Conservation (phyloP, 2,888 invertebrate genomes). For the Drosophila parthenogenetica region DNA sequence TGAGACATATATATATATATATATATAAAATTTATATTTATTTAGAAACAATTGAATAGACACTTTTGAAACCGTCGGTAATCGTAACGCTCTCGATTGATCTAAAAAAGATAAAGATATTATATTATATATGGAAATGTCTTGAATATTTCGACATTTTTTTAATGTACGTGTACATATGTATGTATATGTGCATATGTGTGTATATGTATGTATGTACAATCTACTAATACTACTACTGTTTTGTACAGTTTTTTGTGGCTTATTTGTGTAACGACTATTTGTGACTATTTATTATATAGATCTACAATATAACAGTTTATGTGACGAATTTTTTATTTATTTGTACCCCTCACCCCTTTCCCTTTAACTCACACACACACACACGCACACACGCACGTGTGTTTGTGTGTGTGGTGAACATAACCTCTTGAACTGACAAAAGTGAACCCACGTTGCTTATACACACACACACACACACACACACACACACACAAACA, state of each 20-base stretch:
- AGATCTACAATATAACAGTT: slow-evolving; percentile 17
- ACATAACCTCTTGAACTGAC: slow-evolving; percentile 66
- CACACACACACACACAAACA: slow-evolving; percentile 25
- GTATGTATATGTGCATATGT: slow-evolving; percentile 29
- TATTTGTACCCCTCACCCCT: not conserved
- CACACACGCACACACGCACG: too few relatives aligned
- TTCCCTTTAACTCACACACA: not conserved
- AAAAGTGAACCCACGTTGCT: slow-evolving; percentile 69
- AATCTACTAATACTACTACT: slow-evolving; percentile 28
- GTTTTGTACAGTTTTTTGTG: slow-evolving; percentile 74
- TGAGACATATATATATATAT: slow-evolving; percentile 28
- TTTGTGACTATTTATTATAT: slow-evolving; percentile 54
- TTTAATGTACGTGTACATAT: too few relatives aligned
- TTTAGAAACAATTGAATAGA: slow-evolving; percentile 54
- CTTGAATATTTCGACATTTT: too few relatives aligned
- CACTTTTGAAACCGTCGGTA: slow-evolving; percentile 78
- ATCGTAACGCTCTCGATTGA: slow-evolving; percentile 51
- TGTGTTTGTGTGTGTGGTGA: too few relatives aligned
- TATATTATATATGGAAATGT: too few relatives aligned
- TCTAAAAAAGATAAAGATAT: not conserved
- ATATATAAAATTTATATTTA: slow-evolving; percentile 42
- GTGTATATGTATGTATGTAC: slow-evolving; percentile 70
- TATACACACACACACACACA: slow-evolving; percentile 46
- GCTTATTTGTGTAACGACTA: slow-evolving; percentile 79
- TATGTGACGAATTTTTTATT: slow-evolving; percentile 30